phyloP scores from a whole-genome alignment of 2,888 invertebrate genomes.

The Pseudolycoriella hygida region DNA sequence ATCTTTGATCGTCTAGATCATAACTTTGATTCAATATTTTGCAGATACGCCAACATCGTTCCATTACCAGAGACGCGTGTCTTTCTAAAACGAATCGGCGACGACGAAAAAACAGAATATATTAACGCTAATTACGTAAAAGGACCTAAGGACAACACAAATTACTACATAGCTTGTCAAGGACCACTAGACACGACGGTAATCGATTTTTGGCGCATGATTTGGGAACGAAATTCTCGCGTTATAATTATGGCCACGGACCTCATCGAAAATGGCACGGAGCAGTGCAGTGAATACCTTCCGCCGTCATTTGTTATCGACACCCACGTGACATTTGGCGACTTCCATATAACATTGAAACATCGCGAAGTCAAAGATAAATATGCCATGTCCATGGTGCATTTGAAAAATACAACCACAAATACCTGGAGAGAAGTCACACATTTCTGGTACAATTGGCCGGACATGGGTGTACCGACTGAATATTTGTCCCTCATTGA shows the following conservation, averaged over 20 bases:
- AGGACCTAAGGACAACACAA: conserved; percentile 53
- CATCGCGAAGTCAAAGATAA: conserved; percentile 80
- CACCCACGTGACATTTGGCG: conserved; percentile 70
- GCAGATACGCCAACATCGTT: conserved; percentile 77
- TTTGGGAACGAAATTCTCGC: conserved; percentile 85
- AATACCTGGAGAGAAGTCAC: conserved; percentile 75
- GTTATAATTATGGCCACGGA: conserved; percentile 83
- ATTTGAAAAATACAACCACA: conserved; percentile 64
- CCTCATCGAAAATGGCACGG: conserved; percentile 74
- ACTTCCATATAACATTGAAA: conserved; percentile 73
- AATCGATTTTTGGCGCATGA: conserved; percentile 87
- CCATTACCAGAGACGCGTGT: conserved; percentile 85
- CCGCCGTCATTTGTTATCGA: conserved; percentile 85
- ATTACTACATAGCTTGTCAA: conserved; percentile 84
- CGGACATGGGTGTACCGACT: conserved; percentile 61
- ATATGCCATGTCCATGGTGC: conserved; percentile 72
- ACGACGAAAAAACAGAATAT: conserved; percentile 67
- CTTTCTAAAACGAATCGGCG: conserved; percentile 48
- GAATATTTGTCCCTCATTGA: conserved; percentile 73
- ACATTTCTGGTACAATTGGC: conserved; percentile 93
- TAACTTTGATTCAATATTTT: neutral
- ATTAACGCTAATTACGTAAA: conserved; percentile 88
- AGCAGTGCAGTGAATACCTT: conserved; percentile 79
- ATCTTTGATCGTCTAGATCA: no score
- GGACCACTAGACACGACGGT: conserved; percentile 74